These are phyloP conservation scores for Timandra comae DNA, from an alignment of 2,888 invertebrate genomes.

Conservation along the genomic window DNA sequence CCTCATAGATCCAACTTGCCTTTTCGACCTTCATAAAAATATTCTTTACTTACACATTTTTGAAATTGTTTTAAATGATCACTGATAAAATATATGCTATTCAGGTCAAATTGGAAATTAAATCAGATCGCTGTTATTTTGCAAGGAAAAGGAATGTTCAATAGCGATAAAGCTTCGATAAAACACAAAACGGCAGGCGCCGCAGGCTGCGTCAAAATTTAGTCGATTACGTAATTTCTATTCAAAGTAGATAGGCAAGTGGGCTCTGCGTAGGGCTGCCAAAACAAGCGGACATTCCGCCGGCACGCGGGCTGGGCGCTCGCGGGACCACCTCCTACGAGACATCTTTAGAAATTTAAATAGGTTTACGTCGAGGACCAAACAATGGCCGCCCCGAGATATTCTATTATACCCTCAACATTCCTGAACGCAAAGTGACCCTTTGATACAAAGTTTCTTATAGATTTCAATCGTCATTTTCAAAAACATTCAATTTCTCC, in stretches of 20 bases:
- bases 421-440: slow-evolving; percentile 19
- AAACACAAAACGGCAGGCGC: slow-evolving; percentile 29
- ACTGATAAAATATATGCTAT: slow-evolving; percentile 11
- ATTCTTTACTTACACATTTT: slow-evolving; percentile 1
- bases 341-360: slow-evolving; percentile 48
- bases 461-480: slow-evolving; percentile 11
- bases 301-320: slow-evolving; percentile 18
- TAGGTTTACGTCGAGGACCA: slow-evolving; percentile 31
- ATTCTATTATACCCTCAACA: slow-evolving; percentile 26
- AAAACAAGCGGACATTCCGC: slow-evolving; percentile 19
- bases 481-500: neutral
- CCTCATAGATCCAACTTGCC: slow-evolving; percentile 33
- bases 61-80: neutral
- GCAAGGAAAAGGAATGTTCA: slow-evolving; percentile 28
- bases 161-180: slow-evolving; percentile 40
- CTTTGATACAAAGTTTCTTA: slow-evolving; percentile 7
- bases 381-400: slow-evolving; percentile 30
- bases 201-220: slow-evolving; percentile 47
- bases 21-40: slow-evolving; percentile 6
- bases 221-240: slow-evolving; percentile 53
- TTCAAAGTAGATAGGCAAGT: slow-evolving; percentile 48
- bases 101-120: slow-evolving; percentile 28
- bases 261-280: slow-evolving; percentile 31
- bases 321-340: slow-evolving; percentile 28
- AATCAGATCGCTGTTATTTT: slow-evolving; percentile 31